Percentiles rank a stretch among this genome's conserved stretches.
Conservation (phyloP, 1,140 invertebrate species). For the Tetramorium parvispinum region DNA sequence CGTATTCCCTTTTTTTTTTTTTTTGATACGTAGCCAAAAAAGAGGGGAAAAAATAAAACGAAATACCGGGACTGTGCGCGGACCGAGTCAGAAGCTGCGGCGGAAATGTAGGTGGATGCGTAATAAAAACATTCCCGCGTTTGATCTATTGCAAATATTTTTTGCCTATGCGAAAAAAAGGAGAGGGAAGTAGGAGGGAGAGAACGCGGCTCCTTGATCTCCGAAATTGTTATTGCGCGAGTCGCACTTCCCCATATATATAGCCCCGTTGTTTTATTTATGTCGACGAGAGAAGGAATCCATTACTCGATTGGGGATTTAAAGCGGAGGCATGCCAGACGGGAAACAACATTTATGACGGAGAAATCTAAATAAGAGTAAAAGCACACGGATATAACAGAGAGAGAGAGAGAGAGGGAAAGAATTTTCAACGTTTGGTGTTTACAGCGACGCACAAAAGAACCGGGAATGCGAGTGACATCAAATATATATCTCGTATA, state of each 20-base stretch:
- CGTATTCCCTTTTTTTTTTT: slow-evolving; percentile 39
- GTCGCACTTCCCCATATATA: background rate
- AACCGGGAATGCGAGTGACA: slow-evolving; percentile 54
- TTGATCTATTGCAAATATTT: slow-evolving; percentile 61
- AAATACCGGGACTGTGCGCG: slow-evolving; percentile 22
- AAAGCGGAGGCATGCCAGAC: slow-evolving; percentile 37
- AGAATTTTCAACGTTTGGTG: slow-evolving; percentile 49
- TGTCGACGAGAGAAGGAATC: slow-evolving; percentile 40
- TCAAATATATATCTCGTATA: slow-evolving; percentile 52
- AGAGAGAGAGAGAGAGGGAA: background rate
- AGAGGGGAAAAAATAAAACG: slow-evolving; percentile 33
- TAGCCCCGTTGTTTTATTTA: slow-evolving; percentile 29
- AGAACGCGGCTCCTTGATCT: slow-evolving; percentile 49
- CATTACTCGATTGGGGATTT: slow-evolving; percentile 54
- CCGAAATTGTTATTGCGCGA: slow-evolving; percentile 50
- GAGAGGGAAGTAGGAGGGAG: background rate
- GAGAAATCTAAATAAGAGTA: slow-evolving; percentile 40
- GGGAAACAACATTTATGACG: slow-evolving; percentile 49
- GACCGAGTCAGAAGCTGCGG: slow-evolving; percentile 52
- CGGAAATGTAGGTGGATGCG: slow-evolving; percentile 56
- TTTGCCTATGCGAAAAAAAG: slow-evolving; percentile 35
- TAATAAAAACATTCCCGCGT: slow-evolving; percentile 59
- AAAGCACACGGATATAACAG: background rate
- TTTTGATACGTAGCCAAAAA: slow-evolving; percentile 54
- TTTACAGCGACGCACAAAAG: slow-evolving; percentile 50